A percentile compares a stretch with the other conserved stretches of the same genome.
phyloP scores from a whole-genome alignment of 2,797 vertebrate genomes.

The Aotus griseimembra region DNA sequence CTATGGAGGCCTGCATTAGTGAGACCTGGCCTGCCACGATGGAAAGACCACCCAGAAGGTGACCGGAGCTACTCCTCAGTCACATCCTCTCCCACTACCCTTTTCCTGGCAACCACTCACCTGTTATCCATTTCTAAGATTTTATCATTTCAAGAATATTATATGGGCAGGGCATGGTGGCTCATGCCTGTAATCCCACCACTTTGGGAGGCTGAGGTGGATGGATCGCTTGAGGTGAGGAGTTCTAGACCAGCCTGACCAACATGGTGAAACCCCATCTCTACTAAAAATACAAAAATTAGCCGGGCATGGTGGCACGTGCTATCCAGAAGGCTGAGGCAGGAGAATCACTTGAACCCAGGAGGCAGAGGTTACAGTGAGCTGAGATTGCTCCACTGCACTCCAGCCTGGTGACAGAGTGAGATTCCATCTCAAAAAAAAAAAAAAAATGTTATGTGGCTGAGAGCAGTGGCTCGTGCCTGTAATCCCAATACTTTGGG shows the following conservation, averaged over 20 bases:
- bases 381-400: no score
- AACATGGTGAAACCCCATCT: background rate
- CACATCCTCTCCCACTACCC: background rate
- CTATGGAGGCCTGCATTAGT: background rate
- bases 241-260: background rate
- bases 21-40: background rate
- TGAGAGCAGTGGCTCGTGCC: no score
- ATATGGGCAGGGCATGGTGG: background rate
- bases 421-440: no score
- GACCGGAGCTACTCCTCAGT: background rate
- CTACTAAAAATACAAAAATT: background rate
- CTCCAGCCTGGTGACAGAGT: no score
- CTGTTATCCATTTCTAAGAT: background rate
- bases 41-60: background rate
- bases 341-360: no score
- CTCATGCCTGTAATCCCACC: background rate
- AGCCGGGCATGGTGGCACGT: no score
- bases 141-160: background rate
- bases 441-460: no score
- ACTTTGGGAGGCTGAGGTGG: background rate
- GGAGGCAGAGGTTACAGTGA: no score
- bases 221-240: fast-evolving
- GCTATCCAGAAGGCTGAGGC: no score
- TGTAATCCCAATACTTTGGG: no score
- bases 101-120: background rate